Conservation (phyloP, 2,797 vertebrate genomes). For the Melanotaenia nigrans region DNA sequence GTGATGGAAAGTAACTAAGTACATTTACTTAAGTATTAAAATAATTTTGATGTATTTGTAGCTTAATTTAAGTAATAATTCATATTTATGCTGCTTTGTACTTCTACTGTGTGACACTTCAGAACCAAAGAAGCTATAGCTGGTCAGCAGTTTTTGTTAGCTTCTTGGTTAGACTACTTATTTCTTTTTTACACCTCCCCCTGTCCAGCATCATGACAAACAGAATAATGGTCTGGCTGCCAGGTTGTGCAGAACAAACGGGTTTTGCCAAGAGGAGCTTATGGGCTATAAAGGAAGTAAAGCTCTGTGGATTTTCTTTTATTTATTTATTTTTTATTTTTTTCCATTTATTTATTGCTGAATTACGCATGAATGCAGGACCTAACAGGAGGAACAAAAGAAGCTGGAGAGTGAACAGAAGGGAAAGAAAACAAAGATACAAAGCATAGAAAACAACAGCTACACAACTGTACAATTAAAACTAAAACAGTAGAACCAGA, state of each 20-base stretch:
- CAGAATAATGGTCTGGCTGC: background rate
- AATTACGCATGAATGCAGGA: background rate
- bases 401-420: no score
- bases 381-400: background rate
- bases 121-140: background rate
- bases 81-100: no score
- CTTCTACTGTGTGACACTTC: no score
- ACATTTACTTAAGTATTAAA: no score
- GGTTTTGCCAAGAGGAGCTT: background rate
- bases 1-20: no score
- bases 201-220: background rate
- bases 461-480: no score
- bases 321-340: background rate
- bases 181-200: no score
- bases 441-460: no score
- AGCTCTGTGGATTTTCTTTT: background rate
- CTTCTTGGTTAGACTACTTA: background rate
- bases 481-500: no score
- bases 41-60: no score
- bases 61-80: no score
- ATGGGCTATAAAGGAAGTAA: background rate
- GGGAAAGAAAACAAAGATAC: no score
- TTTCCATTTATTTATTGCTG: background rate
- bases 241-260: background rate
- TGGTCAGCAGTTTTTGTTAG: background rate